phyloP scores from a whole-genome alignment of 2,113 vertebrate genomes.

The Rhipidura dahli region DNA sequence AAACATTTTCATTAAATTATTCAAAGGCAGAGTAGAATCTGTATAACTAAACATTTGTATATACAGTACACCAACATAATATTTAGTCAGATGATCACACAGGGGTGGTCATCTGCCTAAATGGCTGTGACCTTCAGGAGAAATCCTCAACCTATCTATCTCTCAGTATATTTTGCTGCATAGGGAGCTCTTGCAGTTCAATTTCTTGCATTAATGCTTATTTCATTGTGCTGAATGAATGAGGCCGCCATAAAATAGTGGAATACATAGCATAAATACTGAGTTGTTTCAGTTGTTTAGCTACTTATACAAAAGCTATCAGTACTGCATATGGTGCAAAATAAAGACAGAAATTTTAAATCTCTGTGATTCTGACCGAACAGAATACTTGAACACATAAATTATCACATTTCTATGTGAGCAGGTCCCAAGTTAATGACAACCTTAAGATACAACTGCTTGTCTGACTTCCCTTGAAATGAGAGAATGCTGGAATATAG shows the following conservation, averaged over 20 bases:
- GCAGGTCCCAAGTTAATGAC: not conserved
- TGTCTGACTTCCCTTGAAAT: not conserved
- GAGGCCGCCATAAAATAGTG: not conserved
- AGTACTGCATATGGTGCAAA: not conserved
- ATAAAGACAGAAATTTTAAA: not conserved
- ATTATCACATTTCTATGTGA: not conserved
- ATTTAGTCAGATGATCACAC: not conserved
- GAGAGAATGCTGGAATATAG: not conserved
- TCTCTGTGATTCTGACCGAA: not conserved
- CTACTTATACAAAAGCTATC: not conserved
- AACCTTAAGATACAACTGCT: not conserved
- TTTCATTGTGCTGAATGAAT: not conserved
- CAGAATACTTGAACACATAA: not conserved
- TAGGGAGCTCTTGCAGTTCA: not conserved
- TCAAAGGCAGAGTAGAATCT: not conserved
- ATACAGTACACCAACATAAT: not conserved
- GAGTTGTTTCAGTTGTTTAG: not conserved
- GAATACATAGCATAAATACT: not conserved
- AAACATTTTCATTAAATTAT: not conserved
- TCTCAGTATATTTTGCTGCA: not conserved
- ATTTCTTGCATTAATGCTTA: not conserved
- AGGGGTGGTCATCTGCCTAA: no score
- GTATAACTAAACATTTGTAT: not conserved
- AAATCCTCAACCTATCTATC: not conserved
- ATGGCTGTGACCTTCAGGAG: not conserved